These are phyloP conservation scores for Margaritifera margaritifera DNA, from an alignment of 2,888 invertebrate genomes.

Conservation along the genomic window DNA sequence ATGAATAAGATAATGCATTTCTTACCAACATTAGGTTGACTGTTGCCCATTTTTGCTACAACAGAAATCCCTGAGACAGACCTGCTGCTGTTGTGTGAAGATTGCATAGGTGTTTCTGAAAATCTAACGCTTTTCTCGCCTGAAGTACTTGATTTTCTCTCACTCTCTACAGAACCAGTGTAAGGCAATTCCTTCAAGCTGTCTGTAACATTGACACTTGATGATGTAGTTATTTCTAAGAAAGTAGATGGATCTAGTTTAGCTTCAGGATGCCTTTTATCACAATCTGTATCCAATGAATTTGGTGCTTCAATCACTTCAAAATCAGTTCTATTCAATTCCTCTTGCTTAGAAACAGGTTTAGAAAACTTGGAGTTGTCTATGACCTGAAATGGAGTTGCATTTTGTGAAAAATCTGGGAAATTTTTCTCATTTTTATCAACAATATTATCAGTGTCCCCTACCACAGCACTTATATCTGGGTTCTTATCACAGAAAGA, in stretches of 20 bases:
- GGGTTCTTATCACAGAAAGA: slow-evolving; percentile 26
- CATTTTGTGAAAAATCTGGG: slow-evolving; percentile 15
- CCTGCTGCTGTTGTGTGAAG: background rate
- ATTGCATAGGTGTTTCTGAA: slow-evolving; percentile 17
- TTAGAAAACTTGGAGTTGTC: slow-evolving; percentile 2
- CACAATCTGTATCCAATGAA: background rate
- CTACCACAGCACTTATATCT: slow-evolving; percentile 35
- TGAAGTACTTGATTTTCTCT: slow-evolving; percentile 10
- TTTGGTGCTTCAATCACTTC: slow-evolving; percentile 24
- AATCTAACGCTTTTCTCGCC: slow-evolving; percentile 37
- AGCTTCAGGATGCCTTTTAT: slow-evolving; percentile 13
- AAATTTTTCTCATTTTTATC: slow-evolving; percentile 14
- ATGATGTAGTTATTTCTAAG: slow-evolving; percentile 37
- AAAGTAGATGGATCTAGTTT: slow-evolving; percentile 28
- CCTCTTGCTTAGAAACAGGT: no score
- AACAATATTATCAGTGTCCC: slow-evolving; percentile 26
- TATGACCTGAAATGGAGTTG: slow-evolving; percentile 45
- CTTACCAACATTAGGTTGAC: slow-evolving; percentile 25
- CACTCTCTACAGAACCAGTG: slow-evolving; percentile 12
- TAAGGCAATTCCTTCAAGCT: slow-evolving; percentile 27
- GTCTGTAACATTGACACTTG: slow-evolving; percentile 16
- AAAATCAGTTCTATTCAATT: slow-evolving; percentile 30
- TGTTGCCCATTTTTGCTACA: background rate
- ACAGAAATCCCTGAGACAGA: background rate
- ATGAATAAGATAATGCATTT: background rate